phyloP scores from a whole-genome alignment of 2,113 vertebrate species.

The Murina feae region DNA sequence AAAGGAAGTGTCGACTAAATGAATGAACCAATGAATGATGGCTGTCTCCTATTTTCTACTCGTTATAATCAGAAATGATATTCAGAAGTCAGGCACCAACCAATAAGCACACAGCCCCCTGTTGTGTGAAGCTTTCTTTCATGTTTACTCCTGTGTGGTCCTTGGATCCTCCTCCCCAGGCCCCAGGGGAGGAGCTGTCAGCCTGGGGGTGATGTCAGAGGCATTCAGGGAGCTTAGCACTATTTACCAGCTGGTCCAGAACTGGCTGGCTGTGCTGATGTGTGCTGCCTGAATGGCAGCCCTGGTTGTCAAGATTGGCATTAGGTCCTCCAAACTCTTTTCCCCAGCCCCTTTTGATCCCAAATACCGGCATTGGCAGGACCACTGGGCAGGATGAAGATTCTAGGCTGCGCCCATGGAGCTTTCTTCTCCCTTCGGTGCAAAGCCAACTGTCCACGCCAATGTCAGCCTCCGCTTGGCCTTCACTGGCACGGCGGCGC shows the following conservation, averaged over 20 bases:
- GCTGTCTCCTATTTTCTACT: not conserved
- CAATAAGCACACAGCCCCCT: not conserved
- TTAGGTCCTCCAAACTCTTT: not conserved
- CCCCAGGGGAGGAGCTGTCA: not conserved
- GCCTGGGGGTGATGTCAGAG: not conserved
- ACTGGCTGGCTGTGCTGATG: not conserved
- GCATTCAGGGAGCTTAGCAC: not conserved
- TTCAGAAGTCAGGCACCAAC: not conserved
- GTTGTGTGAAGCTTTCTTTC: not conserved
- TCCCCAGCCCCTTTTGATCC: not conserved
- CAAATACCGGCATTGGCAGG: not conserved
- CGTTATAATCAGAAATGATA: not conserved
- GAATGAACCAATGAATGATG: not conserved
- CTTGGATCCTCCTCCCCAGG: not conserved
- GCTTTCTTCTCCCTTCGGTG: not conserved
- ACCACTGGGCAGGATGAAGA: not conserved
- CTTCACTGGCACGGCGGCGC: not conserved
- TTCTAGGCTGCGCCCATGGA: not conserved
- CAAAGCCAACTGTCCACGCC: slow-evolving; percentile 36
- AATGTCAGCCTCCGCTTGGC: not conserved
- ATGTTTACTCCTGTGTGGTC: not conserved
- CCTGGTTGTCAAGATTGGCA: not conserved
- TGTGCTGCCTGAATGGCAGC: not conserved
- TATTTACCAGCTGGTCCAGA: not conserved
- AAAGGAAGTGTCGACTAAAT: not conserved